Evolutionary conservation across 2,888 invertebrate genomes (phyloP).

Genomic region (Pristionchus fissidentatus): DNA sequence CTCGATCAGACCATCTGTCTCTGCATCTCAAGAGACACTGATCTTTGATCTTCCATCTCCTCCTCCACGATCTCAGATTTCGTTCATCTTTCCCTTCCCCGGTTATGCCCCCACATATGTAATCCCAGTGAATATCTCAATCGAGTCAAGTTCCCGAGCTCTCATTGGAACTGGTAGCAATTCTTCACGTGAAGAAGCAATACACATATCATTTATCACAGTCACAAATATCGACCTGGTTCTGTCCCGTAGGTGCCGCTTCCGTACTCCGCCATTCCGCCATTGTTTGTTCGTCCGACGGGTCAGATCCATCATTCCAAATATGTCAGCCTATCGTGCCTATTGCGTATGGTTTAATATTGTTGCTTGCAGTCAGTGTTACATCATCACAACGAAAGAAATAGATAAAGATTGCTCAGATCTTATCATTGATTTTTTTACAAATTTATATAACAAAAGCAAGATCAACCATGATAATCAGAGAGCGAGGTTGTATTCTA

Average conservation of each 20-base stretch:
- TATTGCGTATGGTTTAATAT: no score
- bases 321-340: no score
- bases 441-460: no score
- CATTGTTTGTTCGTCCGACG: conserved; percentile 19
- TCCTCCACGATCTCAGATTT: background rate
- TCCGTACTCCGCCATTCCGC: background rate
- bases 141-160: conserved; percentile 31
- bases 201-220: no score
- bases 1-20: conserved; percentile 81
- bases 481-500: no score
- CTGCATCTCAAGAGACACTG: conserved; percentile 66
- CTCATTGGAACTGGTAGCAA: conserved; percentile 26
- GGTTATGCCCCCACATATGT: background rate
- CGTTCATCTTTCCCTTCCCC: background rate
- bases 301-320: conserved; percentile 40
- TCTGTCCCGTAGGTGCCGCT: background rate
- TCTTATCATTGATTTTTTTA: no score
- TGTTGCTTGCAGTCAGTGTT: no score
- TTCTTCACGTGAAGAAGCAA: conserved; percentile 34
- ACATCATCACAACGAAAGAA: no score
- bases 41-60: conserved; percentile 35
- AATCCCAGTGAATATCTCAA: background rate
- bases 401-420: no score
- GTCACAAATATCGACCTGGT: background rate
- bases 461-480: no score